phyloP scores from a whole-genome alignment of 1,140 invertebrate genomes.

The Sarcophaga bullata region DNA sequence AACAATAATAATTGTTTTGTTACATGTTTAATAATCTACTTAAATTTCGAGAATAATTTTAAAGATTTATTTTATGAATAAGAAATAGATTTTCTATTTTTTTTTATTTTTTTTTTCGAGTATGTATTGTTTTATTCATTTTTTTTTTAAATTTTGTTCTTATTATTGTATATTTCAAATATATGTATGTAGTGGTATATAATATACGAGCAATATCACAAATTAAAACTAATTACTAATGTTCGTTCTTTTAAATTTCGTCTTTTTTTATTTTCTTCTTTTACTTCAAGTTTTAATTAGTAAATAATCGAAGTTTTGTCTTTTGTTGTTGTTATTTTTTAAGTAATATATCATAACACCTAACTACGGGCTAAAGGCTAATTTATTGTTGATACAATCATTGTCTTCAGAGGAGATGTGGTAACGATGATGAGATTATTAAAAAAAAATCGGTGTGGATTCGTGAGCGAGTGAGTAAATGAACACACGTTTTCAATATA shows the following conservation, averaged over 20 bases:
- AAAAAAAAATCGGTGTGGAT: background rate
- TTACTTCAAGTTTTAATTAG: background rate
- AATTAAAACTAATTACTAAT: constrained; percentile 20
- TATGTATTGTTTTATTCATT: background rate
- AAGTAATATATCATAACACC: background rate
- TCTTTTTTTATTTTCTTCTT: background rate
- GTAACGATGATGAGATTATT: background rate
- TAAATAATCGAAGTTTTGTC: no score
- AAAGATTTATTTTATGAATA: background rate
- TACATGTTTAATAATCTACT: background rate
- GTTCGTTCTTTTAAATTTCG: background rate
- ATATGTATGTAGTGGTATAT: constrained; percentile 12
- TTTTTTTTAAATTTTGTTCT: background rate
- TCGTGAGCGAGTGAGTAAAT: background rate
- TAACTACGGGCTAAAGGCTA: constrained; percentile 19
- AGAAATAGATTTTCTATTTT: constrained; percentile 9
- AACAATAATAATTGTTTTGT: background rate
- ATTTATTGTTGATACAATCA: constrained; percentile 24
- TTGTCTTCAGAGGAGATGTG: background rate
- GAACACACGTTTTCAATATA: background rate
- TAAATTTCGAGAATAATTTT: constrained; percentile 14
- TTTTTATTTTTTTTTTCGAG: background rate
- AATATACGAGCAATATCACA: constrained; percentile 21
- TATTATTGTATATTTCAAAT: constrained; percentile 3
- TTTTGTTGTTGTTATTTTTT: no score